Evolutionary conservation across 2,888 invertebrate genomes (phyloP).

Genomic region (Pecten maximus): DNA sequence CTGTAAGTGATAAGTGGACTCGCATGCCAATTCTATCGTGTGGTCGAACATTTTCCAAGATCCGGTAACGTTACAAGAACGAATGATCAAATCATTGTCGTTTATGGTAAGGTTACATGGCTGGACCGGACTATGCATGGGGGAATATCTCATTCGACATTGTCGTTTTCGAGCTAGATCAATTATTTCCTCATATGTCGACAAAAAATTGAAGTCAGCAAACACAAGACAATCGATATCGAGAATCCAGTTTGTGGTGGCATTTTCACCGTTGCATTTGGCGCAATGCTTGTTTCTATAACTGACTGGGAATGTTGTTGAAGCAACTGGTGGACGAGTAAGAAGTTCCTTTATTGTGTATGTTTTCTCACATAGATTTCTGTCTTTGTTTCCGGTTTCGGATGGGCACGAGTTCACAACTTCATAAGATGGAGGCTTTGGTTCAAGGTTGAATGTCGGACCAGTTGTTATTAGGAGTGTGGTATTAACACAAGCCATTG

Average conservation of each 20-base stretch:
- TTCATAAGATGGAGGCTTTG: neutral
- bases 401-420: neutral
- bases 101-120: neutral
- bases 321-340: neutral
- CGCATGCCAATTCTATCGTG: conserved; percentile 46
- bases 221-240: conserved; percentile 10
- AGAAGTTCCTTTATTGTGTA: neutral
- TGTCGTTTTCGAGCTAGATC: neutral
- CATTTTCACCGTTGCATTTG: conserved; percentile 28
- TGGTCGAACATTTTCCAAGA: conserved; percentile 41
- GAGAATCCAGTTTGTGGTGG: neutral
- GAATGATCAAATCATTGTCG: neutral
- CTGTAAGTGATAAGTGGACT: neutral
- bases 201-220: conserved; percentile 39
- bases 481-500: conserved; percentile 20
- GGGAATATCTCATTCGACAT: neutral
- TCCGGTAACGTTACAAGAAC: conserved; percentile 42
- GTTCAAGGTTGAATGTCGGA: neutral
- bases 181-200: conserved; percentile 35
- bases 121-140: too few relatives aligned
- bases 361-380: neutral
- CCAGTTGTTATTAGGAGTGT: neutral
- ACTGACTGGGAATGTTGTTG: neutral
- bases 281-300: conserved; percentile 36
- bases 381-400: neutral